A percentile compares a stretch with the other conserved stretches of the same genome.
Evolutionary conservation across 2,797 vertebrate species (phyloP).

Genomic region (Pantherophis vulpinus): DNA sequence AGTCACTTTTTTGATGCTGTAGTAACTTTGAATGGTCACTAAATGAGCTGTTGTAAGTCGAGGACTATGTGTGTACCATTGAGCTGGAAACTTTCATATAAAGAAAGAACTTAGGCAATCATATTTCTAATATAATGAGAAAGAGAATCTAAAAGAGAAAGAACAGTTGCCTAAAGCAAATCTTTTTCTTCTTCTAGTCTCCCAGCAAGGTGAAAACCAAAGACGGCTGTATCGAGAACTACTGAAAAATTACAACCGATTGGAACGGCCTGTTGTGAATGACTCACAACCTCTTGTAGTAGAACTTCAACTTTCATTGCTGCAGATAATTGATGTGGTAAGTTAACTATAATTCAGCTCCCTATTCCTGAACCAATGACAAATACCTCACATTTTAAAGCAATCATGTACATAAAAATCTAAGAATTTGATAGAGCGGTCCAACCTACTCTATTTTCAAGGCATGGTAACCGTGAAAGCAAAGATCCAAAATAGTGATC

Average conservation of each 20-base stretch:
- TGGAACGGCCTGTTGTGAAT: conserved; percentile 86
- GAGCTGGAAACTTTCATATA: background rate
- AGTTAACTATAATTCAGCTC: conserved; percentile 54
- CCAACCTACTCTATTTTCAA: background rate
- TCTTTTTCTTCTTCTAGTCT: conserved; percentile 66
- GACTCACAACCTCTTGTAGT: conserved; percentile 85
- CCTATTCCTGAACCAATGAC: background rate
- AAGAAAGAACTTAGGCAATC: background rate
- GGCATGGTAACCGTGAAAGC: background rate
- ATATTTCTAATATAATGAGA: background rate
- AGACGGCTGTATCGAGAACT: conserved; percentile 81
- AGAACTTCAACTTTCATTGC: conserved; percentile 83
- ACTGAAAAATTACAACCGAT: conserved; percentile 82
- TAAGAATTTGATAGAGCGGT: background rate
- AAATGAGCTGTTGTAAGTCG: too few species aligned
- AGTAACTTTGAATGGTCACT: too few species aligned
- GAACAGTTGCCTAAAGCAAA: background rate
- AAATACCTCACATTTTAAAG: background rate
- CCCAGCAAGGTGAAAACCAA: conserved; percentile 82
- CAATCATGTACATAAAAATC: background rate
- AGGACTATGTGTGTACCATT: background rate
- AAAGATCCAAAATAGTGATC: background rate
- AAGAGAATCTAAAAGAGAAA: background rate
- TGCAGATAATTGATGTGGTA: conserved; percentile 93
- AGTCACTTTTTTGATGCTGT: too few species aligned